phyloP scores from a whole-genome alignment of 2,797 vertebrate genomes.

The Gallirallus australis region DNA sequence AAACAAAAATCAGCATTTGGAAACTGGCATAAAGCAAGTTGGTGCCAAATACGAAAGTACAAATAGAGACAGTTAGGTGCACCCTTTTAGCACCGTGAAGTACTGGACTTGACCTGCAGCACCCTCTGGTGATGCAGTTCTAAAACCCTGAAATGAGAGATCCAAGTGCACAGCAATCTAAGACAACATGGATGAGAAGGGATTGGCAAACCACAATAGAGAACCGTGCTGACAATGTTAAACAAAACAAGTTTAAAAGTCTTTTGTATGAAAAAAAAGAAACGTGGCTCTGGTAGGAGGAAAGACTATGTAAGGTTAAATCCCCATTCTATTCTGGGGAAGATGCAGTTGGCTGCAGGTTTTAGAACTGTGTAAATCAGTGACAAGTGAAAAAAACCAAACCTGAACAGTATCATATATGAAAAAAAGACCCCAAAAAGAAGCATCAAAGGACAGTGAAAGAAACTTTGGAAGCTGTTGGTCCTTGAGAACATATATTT shows the following conservation, averaged over 20 bases:
- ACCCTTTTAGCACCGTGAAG: background rate
- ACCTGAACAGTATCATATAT: background rate
- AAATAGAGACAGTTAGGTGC: background rate
- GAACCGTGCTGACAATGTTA: background rate
- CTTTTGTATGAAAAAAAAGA: background rate
- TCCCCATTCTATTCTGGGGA: background rate
- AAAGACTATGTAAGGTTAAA: background rate
- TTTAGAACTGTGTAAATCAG: background rate
- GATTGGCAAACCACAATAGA: background rate
- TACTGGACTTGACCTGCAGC: background rate
- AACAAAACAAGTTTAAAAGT: background rate
- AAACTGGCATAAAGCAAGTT: background rate
- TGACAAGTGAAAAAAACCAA: background rate
- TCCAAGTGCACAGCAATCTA: background rate
- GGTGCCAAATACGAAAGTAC: background rate
- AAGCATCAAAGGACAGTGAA: background rate
- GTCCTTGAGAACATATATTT: background rate
- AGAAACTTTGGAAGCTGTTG: background rate
- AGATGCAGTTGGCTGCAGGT: background rate
- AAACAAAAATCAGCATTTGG: background rate
- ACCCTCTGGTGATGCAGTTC: slow-evolving; percentile 14
- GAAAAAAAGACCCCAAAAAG: background rate
- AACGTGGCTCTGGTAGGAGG: background rate
- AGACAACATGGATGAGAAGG: background rate
- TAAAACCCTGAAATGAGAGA: background rate